Evolutionary conservation across 2,888 invertebrate genomes (phyloP), one percentile per base, ranked within the genome.

Genomic region (Formica aserva): DNA sequence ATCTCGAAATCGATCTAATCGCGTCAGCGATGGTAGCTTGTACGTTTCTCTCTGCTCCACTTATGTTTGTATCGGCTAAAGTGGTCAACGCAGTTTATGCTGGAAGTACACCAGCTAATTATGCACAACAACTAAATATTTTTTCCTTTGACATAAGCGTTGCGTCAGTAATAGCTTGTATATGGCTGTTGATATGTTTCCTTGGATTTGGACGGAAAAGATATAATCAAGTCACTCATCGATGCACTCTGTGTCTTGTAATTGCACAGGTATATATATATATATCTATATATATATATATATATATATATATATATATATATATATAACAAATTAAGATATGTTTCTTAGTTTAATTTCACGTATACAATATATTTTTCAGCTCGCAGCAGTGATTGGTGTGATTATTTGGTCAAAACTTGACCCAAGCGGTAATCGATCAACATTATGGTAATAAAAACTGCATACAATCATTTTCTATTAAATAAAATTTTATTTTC

Each of bases 1-100:
- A 97, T 88, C 95, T 98, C 76, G 98, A 98, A 94, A 96, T 98
- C 82, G 98, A 98, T 95, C 95, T 98, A 97, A 97, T 99, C 95
- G 98, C 99, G 0, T 98, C 97, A 77, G 97, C 98, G 41, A 98
- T 99, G 98, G 99, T 99, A 5, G 97, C 98, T 1, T 98, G 98
- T 91, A 99, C 99, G 0, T 98, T 99, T 93, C 95, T 99, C 32
- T 98, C 99, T 18, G 99, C 98, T 0, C 99, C 99, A 0, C 96
- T 99, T 91, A 99, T 99, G 98, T 99, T 98, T 94, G 96, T 99
- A 84, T 99, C 99, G 0, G 98, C 99, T 1, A 98, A 98, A 96
- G 97, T 99, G 96, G 98, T 99, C 89, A 90, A 89, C 57, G 94
- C 94, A 3, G 88, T 94, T 60, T 89, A 89, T 45, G 83, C 91